These are phyloP conservation scores for Troglohyphantes excavatus DNA, from an alignment of 2,888 invertebrate genomes.

Conservation along the genomic window DNA sequence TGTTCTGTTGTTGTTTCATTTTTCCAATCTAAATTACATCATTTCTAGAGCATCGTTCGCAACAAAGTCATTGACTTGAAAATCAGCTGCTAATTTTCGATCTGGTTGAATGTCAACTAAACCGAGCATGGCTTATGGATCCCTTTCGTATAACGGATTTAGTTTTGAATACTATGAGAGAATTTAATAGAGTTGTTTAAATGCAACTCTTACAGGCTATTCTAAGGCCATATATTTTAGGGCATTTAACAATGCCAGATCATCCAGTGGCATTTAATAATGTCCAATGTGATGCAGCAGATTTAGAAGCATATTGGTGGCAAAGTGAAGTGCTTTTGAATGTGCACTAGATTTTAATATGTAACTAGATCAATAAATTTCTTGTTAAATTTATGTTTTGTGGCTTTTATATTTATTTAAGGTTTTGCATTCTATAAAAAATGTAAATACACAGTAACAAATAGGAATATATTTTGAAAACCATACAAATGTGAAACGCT, in stretches of 20 bases:
- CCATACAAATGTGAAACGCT: too few species aligned
- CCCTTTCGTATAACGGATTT: slow-evolving; percentile 30
- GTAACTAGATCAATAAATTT: slow-evolving; percentile 57
- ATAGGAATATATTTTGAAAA: too few species aligned
- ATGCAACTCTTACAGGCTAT: slow-evolving; percentile 6
- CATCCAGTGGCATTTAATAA: slow-evolving; percentile 25
- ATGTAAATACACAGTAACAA: neutral
- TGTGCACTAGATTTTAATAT: slow-evolving; percentile 57
- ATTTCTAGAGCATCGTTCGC: slow-evolving; percentile 68
- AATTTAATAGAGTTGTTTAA: slow-evolving; percentile 27
- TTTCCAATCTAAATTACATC: neutral
- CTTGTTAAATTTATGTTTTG: neutral
- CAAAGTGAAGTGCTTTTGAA: slow-evolving; percentile 48
- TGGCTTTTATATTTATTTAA: neutral
- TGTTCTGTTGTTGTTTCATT: neutral
- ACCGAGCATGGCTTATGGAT: slow-evolving; percentile 50
- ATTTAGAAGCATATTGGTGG: slow-evolving; percentile 62
- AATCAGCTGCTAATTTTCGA: slow-evolving; percentile 72
- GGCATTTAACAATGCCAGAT: slow-evolving; percentile 58
- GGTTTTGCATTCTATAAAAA: neutral
- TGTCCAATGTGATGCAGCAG: slow-evolving; percentile 60
- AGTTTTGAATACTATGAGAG: slow-evolving; percentile 23
- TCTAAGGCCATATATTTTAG: slow-evolving; percentile 25
- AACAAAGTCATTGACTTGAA: slow-evolving; percentile 76
- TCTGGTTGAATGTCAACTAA: slow-evolving; percentile 33